Percentiles rank a stretch among this genome's conserved stretches.
phyloP scores from a whole-genome alignment of 2,888 invertebrate genomes.

The Caenorhabditis becei region DNA sequence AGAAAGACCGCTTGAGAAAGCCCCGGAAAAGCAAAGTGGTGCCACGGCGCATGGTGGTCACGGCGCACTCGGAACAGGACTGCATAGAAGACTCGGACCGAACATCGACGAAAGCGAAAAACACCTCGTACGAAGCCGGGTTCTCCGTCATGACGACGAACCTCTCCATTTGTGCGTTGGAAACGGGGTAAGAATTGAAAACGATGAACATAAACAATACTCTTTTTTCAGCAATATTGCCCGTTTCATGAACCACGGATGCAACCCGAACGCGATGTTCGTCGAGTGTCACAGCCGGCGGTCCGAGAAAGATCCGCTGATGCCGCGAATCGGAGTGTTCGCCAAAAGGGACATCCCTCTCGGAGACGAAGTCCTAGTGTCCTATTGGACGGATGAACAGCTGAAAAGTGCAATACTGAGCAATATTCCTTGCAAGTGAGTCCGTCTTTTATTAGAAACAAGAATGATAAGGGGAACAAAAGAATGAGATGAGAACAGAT shows the following conservation, averaged over 20 bases:
- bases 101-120: too few relatives aligned
- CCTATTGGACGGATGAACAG: slow-evolving; percentile 11
- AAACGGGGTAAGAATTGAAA: slow-evolving; percentile 17
- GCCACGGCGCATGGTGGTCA: too few relatives aligned
- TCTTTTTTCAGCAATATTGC: slow-evolving; percentile 38
- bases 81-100: too few relatives aligned
- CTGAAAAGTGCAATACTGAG: background rate
- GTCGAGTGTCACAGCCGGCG: slow-evolving; percentile 30
- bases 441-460: too few relatives aligned
- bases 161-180: slow-evolving; percentile 25
- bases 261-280: slow-evolving; percentile 30
- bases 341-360: slow-evolving; percentile 25
- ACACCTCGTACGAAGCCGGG: slow-evolving; percentile 18
- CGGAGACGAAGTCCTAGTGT: slow-evolving; percentile 21
- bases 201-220: too few relatives aligned
- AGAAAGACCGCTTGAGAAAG: too few relatives aligned
- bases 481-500: too few relatives aligned
- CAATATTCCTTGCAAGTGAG: slow-evolving; percentile 1
- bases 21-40: too few relatives aligned
- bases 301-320: slow-evolving; percentile 4
- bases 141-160: background rate
- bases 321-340: slow-evolving; percentile 38
- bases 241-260: slow-evolving; percentile 49
- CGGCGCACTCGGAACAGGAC: too few relatives aligned
- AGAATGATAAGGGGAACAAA: too few relatives aligned